Evolutionary conservation across 2,888 invertebrate genomes (phyloP).

Genomic region (Drosophila mercatorum): DNA sequence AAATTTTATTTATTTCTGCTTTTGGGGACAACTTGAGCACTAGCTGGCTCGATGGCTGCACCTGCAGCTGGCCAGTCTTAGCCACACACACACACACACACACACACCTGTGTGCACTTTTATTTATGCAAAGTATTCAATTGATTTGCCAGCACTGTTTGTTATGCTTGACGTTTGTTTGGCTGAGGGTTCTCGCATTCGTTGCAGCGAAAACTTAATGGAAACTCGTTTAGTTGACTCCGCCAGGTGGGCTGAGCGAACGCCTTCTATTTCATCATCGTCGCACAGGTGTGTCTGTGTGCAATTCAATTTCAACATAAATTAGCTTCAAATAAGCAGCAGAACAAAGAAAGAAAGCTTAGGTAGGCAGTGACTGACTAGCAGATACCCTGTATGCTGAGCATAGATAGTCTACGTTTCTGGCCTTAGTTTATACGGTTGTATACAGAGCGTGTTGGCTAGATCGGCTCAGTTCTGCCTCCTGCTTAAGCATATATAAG

Average conservation of each 20-base stretch:
- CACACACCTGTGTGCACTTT: slow-evolving; percentile 1
- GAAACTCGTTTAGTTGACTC: slow-evolving; percentile 57
- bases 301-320: slow-evolving; percentile 21
- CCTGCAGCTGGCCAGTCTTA: slow-evolving; percentile 30
- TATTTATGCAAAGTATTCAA: slow-evolving; percentile 62
- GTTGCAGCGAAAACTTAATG: slow-evolving; percentile 54
- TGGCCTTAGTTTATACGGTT: too few relatives aligned
- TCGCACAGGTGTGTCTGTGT: slow-evolving; percentile 8
- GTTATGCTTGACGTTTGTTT: slow-evolving; percentile 36
- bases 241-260: slow-evolving; percentile 9
- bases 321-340: slow-evolving; percentile 43
- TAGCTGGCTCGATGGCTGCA: slow-evolving; percentile 13
- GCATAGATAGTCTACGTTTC: too few relatives aligned
- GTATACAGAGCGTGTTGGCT: too few relatives aligned
- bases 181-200: slow-evolving; percentile 60
- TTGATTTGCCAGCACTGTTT: slow-evolving; percentile 40
- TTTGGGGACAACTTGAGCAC: slow-evolving; percentile 60
- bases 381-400: background rate
- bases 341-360: slow-evolving; percentile 19
- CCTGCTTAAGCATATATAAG: background rate
- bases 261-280: slow-evolving; percentile 42
- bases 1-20: slow-evolving; percentile 27
- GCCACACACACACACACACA: slow-evolving; percentile 11
- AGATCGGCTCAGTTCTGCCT: too few relatives aligned
- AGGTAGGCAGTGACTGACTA: background rate